Evolutionary conservation across 2,888 invertebrate genomes (phyloP).

Genomic region (Cabera pusaria): DNA sequence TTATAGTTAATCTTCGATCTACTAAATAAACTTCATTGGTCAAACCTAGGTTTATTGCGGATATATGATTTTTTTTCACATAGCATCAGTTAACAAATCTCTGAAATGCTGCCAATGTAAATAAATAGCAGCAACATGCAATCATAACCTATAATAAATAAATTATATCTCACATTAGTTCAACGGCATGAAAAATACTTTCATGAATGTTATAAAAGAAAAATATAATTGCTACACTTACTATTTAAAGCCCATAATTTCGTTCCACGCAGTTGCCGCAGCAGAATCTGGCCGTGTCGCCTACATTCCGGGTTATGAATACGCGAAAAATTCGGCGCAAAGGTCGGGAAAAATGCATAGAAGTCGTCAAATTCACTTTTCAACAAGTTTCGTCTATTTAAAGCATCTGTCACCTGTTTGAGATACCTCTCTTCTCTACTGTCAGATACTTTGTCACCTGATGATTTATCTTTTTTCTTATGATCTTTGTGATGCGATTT

Average conservation of each 20-base stretch:
- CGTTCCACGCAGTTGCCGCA: conserved; percentile 86
- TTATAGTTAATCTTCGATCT: no score
- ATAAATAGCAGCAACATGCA: conserved; percentile 40
- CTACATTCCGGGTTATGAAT: conserved; percentile 86
- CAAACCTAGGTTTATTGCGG: conserved; percentile 8
- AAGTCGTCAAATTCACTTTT: conserved; percentile 84
- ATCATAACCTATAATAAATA: conserved; percentile 35
- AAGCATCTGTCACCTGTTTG: conserved; percentile 64
- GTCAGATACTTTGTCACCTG: conserved; percentile 38
- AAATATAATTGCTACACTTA: conserved; percentile 64
- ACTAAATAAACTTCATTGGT: no score
- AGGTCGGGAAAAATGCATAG: conserved; percentile 86
- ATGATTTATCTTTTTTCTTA: conserved; percentile 40
- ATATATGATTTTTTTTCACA: conserved; percentile 46
- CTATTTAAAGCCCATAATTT: conserved; percentile 89
- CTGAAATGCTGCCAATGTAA: conserved; percentile 58
- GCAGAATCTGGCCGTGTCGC: conserved; percentile 86
- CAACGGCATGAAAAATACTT: conserved; percentile 1
- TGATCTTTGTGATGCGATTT: conserved; percentile 32
- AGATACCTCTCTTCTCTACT: conserved; percentile 50
- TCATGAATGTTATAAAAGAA: conserved; percentile 18
- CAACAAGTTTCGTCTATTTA: conserved; percentile 67
- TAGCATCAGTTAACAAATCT: conserved; percentile 54
- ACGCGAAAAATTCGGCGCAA: conserved; percentile 86
- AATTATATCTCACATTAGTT: conserved; percentile 18